phyloP scores from a whole-genome alignment of 37 sponge, comb jelly and placozoan genomes.

The Halichondria panicea region DNA sequence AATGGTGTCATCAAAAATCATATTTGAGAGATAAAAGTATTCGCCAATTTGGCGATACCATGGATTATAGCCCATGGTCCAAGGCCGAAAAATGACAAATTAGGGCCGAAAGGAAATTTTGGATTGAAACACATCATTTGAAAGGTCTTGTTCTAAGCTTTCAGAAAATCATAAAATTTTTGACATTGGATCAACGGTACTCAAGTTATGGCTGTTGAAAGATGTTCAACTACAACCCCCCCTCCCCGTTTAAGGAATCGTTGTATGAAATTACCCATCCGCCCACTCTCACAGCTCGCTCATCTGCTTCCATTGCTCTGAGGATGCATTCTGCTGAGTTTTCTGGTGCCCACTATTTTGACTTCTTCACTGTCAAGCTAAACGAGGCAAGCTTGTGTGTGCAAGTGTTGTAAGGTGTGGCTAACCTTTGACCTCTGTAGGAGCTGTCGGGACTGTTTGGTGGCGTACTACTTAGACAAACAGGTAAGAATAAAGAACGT shows the following conservation, averaged over 20 bases:
- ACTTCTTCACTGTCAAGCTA: conserved; percentile 59
- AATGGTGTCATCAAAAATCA: no score
- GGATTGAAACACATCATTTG: no score
- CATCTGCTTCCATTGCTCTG: conserved; percentile 66
- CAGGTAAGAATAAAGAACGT: conserved; percentile 5
- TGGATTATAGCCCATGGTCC: no score
- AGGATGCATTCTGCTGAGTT: conserved; percentile 42
- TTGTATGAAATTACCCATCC: background rate
- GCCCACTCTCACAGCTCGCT: conserved; percentile 33
- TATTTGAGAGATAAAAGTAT: no score
- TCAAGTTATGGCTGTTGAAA: no score
- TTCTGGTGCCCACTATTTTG: conserved; percentile 22
- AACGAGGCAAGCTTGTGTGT: conserved; percentile 25
- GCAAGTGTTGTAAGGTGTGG: background rate
- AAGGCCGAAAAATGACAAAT: no score
- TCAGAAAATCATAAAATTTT: no score
- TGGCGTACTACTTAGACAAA: conserved; percentile 49
- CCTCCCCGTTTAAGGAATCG: background rate
- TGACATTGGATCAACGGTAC: no score
- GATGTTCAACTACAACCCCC: no score
- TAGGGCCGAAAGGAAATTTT: no score
- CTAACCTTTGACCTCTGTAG: conserved; percentile 16
- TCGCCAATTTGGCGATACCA: no score
- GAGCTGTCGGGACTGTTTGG: conserved; percentile 79
- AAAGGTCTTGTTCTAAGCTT: no score